Conservation (phyloP, 2,113 vertebrate genomes). For the Burhinus bistriatus region DNA sequence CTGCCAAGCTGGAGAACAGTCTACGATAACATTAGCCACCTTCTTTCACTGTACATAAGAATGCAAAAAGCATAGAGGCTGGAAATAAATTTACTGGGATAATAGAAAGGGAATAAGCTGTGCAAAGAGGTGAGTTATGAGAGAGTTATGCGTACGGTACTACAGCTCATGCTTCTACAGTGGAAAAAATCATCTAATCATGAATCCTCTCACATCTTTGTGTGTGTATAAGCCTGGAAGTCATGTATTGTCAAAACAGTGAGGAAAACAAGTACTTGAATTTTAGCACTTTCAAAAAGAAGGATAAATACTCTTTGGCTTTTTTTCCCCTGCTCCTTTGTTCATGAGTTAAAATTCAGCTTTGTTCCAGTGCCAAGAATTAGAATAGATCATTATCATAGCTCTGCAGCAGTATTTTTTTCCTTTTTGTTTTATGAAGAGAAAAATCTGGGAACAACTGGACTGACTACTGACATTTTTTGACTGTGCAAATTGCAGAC, state of each 20-base stretch:
- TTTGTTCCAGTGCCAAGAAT: conserved; percentile 16
- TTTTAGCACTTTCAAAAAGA: not conserved
- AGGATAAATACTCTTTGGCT: not conserved
- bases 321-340: not conserved
- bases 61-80: not conserved
- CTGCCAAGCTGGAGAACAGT: not conserved
- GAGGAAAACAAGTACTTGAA: not conserved
- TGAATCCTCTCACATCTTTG: not conserved
- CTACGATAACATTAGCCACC: not conserved
- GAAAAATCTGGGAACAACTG: not conserved
- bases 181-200: not conserved
- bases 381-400: not conserved
- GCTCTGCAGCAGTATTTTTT: not conserved
- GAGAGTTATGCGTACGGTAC: not conserved
- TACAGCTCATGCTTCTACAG: not conserved
- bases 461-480: not conserved
- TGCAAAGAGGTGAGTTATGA: not conserved
- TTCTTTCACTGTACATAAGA: not conserved
- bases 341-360: not conserved
- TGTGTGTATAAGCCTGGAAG: not conserved
- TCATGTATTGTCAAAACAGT: not conserved
- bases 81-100: not conserved
- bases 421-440: not conserved
- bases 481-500: not conserved
- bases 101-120: not conserved